Evolutionary conservation across 1,140 invertebrate species (phyloP).

Genomic region (Bombus difficillimus): DNA sequence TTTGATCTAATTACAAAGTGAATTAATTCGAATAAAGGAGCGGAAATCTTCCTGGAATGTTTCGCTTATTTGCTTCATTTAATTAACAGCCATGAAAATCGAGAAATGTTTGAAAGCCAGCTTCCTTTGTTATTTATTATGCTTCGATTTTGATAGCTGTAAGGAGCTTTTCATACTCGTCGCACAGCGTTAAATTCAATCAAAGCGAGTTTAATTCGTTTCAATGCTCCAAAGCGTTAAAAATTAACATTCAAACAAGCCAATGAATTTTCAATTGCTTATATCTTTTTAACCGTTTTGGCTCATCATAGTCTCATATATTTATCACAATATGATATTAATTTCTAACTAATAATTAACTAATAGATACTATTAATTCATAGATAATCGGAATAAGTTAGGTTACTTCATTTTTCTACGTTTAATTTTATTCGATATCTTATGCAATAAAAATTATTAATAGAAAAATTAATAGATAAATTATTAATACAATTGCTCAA

Average conservation of each 20-base stretch:
- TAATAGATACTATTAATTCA: neutral
- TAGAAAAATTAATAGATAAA: neutral
- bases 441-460: neutral
- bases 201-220: neutral
- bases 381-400: neutral
- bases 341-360: neutral
- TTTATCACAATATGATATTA: neutral
- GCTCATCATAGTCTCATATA: neutral
- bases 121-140: neutral
- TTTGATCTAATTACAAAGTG: neutral
- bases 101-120: neutral
- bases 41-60: neutral
- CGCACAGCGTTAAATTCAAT: neutral
- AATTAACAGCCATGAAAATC: conserved; percentile 1
- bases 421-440: neutral
- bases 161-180: neutral
- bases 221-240: too few species aligned
- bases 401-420: neutral
- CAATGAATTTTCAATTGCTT: neutral
- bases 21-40: neutral
- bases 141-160: neutral
- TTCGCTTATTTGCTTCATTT: neutral
- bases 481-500: too few species aligned
- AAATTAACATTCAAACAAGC: neutral
- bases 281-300: neutral